Conservation (phyloP, 2,797 vertebrate species). For the Sitta carolinensis region DNA sequence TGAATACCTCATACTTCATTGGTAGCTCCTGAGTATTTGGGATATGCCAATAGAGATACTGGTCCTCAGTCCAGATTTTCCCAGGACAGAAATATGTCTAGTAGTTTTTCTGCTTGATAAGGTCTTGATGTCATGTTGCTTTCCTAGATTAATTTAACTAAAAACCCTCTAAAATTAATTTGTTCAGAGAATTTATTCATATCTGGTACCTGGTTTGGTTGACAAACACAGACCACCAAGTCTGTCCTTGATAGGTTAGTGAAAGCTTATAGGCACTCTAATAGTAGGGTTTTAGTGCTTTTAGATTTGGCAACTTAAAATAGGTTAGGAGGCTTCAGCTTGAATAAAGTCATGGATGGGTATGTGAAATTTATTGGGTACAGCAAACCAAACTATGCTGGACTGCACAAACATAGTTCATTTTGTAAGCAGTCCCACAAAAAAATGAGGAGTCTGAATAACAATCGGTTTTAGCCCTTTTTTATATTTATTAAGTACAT, state of each 20-base stretch:
- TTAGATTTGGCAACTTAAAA: not conserved
- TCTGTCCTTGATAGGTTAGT: not conserved
- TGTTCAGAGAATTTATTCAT: not conserved
- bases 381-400: not conserved
- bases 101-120: not conserved
- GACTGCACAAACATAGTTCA: not conserved
- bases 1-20: not conserved
- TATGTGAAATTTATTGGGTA: not conserved
- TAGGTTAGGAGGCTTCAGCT: not conserved
- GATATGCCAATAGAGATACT: not conserved
- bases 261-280: not conserved
- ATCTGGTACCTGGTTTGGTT: not conserved
- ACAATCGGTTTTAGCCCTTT: not conserved
- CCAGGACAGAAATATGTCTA: not conserved
- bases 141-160: not conserved
- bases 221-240: not conserved
- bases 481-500: not conserved
- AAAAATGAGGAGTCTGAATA: not conserved
- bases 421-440: not conserved
- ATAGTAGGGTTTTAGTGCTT: not conserved
- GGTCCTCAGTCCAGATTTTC: not conserved
- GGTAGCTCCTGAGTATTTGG: not conserved
- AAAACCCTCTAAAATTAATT: not conserved
- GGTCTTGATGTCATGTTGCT: not conserved
- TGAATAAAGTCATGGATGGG: not conserved